Conservation (phyloP, 2,113 vertebrate genomes). For the Podarcis raffonei region DNA sequence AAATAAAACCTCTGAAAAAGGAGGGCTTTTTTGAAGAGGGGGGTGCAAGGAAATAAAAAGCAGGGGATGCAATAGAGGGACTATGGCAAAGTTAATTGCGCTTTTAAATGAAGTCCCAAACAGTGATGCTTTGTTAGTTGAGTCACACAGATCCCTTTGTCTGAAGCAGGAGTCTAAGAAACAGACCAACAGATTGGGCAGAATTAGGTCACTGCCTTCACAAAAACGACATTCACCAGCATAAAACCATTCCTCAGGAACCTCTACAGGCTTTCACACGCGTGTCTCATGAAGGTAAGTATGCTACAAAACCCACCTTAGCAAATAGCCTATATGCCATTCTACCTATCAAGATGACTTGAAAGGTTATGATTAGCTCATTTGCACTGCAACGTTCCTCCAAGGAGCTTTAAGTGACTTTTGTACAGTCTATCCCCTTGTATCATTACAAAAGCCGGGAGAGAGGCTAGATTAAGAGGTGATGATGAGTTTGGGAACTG, state of each 20-base stretch:
- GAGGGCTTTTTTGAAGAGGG: neutral
- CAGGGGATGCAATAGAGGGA: neutral
- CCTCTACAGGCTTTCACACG: neutral
- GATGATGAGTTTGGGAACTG: neutral
- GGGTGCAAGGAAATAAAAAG: neutral
- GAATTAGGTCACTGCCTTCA: neutral
- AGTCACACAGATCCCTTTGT: neutral
- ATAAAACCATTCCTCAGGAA: neutral
- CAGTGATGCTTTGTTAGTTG: neutral
- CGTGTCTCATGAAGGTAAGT: neutral
- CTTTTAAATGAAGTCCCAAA: slow-evolving; percentile 11
- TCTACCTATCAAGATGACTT: fast-evolving
- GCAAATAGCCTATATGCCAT: fast-evolving
- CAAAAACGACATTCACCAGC: neutral
- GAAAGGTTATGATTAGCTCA: neutral
- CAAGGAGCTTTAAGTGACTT: neutral
- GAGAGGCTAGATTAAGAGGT: neutral
- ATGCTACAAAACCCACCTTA: neutral
- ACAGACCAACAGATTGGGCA: neutral
- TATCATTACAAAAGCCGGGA: neutral
- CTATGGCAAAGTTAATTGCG: neutral
- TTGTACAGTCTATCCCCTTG: neutral
- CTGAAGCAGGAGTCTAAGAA: neutral
- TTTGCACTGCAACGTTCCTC: neutral
- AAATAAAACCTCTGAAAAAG: slow-evolving; percentile 49